phyloP scores from a whole-genome alignment of 2,113 vertebrate genomes.

The Datnioides undecimradiatus region DNA sequence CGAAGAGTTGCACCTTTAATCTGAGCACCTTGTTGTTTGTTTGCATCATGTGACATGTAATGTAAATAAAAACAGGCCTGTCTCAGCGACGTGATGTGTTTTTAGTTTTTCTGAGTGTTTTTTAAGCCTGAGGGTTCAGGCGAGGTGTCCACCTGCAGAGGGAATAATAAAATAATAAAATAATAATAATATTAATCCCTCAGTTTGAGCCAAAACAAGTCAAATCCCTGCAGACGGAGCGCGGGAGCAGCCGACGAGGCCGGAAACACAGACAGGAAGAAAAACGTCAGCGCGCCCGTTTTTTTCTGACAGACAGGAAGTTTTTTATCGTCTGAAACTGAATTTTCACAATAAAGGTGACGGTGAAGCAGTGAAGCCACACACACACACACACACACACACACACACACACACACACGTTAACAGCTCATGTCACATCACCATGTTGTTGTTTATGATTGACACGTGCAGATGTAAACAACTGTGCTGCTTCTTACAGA shows the following conservation, averaged over 20 bases:
- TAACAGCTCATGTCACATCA: slow-evolving; percentile 34
- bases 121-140: background rate
- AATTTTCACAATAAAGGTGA: background rate
- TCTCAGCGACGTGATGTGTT: background rate
- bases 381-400: background rate
- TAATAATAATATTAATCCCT: too few relatives aligned
- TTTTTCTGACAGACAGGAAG: too few relatives aligned
- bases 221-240: background rate
- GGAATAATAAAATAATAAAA: too few relatives aligned
- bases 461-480: slow-evolving; percentile 23
- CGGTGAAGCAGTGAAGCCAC: background rate
- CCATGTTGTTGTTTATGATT: slow-evolving; percentile 30
- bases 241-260: background rate
- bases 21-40: too few relatives aligned
- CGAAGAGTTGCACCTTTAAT: too few relatives aligned
- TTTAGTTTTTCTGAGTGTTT: background rate
- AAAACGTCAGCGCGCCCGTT: too few relatives aligned
- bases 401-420: background rate
- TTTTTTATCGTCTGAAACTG: too few relatives aligned
- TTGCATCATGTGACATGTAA: too few relatives aligned
- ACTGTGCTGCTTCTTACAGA: slow-evolving; percentile 15
- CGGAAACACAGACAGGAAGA: background rate
- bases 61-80: too few relatives aligned
- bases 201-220: background rate
- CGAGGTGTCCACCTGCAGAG: background rate